These are phyloP conservation scores for Cantharis lateralis DNA, from an alignment of 2,888 invertebrate species.

Conservation along the genomic window DNA sequence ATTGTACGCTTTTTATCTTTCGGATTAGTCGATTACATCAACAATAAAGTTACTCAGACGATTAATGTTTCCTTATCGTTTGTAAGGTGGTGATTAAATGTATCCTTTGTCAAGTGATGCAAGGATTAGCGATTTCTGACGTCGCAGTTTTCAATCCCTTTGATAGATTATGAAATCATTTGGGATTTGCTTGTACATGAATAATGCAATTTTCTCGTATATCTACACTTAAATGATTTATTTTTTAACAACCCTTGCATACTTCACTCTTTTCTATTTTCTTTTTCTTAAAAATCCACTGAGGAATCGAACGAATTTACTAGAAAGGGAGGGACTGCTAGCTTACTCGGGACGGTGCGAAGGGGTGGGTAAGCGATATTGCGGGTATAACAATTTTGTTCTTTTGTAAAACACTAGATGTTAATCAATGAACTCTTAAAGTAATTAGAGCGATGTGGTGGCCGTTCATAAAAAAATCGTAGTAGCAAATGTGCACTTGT, in stretches of 20 bases:
- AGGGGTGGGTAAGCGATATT: background rate
- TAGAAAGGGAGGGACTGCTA: background rate
- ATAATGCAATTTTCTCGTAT: background rate
- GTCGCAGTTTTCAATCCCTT: background rate
- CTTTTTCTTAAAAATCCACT: background rate
- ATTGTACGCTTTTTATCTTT: conserved; percentile 7
- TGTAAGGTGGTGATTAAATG: conserved; percentile 14
- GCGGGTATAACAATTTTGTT: background rate
- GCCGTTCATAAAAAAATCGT: too few relatives aligned
- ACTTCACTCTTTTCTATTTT: background rate
- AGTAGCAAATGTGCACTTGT: too few relatives aligned
- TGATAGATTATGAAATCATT: background rate
- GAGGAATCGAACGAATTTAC: background rate
- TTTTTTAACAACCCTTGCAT: background rate
- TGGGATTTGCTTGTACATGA: background rate
- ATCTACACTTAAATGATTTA: background rate
- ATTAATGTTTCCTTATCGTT: conserved; percentile 19
- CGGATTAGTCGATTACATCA: conserved; percentile 16
- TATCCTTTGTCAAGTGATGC: conserved; percentile 1
- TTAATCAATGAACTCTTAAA: too few relatives aligned
- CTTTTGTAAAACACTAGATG: too few relatives aligned
- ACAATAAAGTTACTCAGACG: conserved; percentile 23
- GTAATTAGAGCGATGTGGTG: too few relatives aligned
- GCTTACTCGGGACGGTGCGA: background rate
- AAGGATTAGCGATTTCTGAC: conserved; percentile 1